Evolutionary conservation across 2,113 vertebrate genomes (phyloP).

Genomic region (Parus major): DNA sequence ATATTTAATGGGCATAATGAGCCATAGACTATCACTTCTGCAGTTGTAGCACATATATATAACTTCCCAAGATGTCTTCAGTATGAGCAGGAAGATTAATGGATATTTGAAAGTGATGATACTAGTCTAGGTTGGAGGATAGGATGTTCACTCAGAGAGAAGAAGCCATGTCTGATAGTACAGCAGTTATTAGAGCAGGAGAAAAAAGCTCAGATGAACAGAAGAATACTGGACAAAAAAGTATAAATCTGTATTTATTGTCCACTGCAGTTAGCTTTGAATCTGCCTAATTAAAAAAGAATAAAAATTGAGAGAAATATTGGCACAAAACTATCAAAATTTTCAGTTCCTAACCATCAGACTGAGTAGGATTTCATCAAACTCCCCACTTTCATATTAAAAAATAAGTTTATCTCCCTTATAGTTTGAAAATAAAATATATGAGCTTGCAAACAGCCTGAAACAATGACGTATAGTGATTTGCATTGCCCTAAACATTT

Average conservation of each 20-base stretch:
- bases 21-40: not conserved
- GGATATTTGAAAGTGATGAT: not conserved
- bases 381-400: not conserved
- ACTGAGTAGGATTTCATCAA: not conserved
- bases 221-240: not conserved
- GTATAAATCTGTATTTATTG: not conserved
- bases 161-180: not conserved
- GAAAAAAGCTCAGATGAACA: not conserved
- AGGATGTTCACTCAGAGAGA: not conserved
- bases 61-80: not conserved
- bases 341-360: not conserved
- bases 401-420: not conserved
- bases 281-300: not conserved
- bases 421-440: not conserved
- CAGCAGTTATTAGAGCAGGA: not conserved
- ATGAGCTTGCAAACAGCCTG: not conserved
- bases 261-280: not conserved
- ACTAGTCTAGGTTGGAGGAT: not conserved
- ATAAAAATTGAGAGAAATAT: no score
- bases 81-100: not conserved
- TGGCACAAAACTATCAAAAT: not conserved
- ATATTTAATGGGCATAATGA: not conserved
- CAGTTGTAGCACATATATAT: not conserved
- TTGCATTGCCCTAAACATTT: not conserved
- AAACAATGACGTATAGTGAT: not conserved